Evolutionary conservation across 2,797 vertebrate species (phyloP).

Genomic region (Sparus aurata): DNA sequence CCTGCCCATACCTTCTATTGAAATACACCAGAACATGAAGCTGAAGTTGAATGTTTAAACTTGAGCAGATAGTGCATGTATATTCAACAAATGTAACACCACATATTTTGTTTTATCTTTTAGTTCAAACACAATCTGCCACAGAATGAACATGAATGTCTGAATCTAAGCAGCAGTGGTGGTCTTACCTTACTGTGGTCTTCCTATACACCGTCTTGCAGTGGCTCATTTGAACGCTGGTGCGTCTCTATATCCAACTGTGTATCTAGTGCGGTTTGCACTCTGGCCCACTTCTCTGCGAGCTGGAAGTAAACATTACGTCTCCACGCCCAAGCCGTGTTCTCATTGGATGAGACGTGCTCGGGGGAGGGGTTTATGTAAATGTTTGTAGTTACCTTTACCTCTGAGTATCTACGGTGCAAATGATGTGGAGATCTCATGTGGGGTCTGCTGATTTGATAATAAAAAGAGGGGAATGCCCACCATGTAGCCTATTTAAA

Average conservation of each 20-base stretch:
- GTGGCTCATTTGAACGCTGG: conserved; percentile 65
- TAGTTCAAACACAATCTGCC: neutral
- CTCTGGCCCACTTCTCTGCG: conserved; percentile 75
- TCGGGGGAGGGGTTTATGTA: conserved; percentile 53
- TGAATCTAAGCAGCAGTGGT: neutral
- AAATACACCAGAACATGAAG: neutral
- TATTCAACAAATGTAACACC: neutral
- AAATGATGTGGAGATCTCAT: neutral
- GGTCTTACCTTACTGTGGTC: conserved; percentile 71
- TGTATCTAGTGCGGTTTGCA: conserved; percentile 63
- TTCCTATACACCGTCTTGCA: conserved; percentile 65
- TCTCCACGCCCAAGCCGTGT: conserved; percentile 53
- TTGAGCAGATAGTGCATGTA: neutral
- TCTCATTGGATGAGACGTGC: conserved; percentile 62
- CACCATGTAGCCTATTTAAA: neutral
- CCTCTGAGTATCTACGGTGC: neutral
- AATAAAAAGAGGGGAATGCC: neutral
- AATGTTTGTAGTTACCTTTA: neutral
- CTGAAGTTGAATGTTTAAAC: neutral
- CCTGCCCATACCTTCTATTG: neutral
- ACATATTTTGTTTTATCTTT: neutral
- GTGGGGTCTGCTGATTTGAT: neutral
- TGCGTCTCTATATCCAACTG: conserved; percentile 22
- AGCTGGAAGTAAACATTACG: conserved; percentile 76
- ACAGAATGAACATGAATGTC: neutral